Conservation (phyloP, 2,797 vertebrate species). For the Megalops cyprinoides region DNA sequence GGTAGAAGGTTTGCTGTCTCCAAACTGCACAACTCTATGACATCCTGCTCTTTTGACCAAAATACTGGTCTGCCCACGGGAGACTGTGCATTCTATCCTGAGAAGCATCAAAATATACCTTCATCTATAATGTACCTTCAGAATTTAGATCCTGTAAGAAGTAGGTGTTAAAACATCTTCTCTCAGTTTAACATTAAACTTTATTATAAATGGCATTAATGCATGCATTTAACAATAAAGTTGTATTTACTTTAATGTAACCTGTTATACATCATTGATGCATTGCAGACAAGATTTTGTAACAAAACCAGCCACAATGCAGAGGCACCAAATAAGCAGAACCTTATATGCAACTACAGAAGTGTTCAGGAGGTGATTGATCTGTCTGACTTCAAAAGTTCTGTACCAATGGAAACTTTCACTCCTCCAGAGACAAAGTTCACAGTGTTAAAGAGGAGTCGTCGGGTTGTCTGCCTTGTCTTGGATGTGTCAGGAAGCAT, state of each 20-base stretch:
- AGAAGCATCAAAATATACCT: constrained; percentile 54
- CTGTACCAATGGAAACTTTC: constrained; percentile 25
- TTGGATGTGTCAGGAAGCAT: constrained; percentile 67
- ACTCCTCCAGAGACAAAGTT: constrained; percentile 48
- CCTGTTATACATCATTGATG: background rate
- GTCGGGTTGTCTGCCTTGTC: constrained; percentile 62
- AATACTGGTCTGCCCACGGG: constrained; percentile 57
- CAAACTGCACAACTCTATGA: constrained; percentile 48
- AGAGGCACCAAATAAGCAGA: constrained; percentile 64
- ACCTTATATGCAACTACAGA: constrained; percentile 60
- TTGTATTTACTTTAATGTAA: too few species aligned
- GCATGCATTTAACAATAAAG: too few species aligned
- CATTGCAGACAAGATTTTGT: constrained; percentile 62
- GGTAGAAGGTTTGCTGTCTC: constrained; percentile 54
- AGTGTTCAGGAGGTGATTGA: constrained; percentile 64
- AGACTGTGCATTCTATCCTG: constrained; percentile 62
- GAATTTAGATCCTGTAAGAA: constrained; percentile 64
- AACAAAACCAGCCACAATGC: constrained; percentile 56
- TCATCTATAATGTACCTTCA: constrained; percentile 67
- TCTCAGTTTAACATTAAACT: too few species aligned
- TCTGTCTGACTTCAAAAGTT: constrained; percentile 49
- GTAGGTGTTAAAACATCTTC: too few species aligned
- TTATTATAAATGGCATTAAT: too few species aligned
- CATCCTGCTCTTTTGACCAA: constrained; percentile 58
- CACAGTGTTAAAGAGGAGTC: constrained; percentile 52